These are phyloP conservation scores for Eunapius fragilis DNA, from an alignment of 37 sponge, comb jelly and placozoan genomes.

Conservation along the genomic window DNA sequence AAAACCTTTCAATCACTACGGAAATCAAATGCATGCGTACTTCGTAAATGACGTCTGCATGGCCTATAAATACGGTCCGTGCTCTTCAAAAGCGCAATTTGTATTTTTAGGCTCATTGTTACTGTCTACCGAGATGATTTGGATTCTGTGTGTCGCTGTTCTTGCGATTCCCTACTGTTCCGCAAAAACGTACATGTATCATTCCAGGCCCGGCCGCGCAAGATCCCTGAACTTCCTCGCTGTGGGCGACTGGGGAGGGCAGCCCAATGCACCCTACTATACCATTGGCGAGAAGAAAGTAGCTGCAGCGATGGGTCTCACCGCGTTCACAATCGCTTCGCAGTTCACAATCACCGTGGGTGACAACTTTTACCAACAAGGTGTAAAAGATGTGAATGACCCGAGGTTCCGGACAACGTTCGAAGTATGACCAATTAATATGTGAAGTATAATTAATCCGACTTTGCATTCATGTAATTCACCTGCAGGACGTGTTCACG, in stretches of 20 bases:
- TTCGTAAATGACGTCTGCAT: too few species aligned
- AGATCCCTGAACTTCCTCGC: conserved; percentile 27
- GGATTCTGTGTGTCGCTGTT: not conserved
- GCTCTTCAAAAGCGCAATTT: too few species aligned
- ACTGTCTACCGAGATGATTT: not conserved
- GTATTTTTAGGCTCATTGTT: too few species aligned
- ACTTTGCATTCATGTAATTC: too few species aligned
- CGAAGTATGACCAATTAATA: conserved; percentile 18
- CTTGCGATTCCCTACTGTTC: not conserved
- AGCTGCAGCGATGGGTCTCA: conserved; percentile 36
- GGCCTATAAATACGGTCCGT: too few species aligned
- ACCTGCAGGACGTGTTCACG: conserved; percentile 68
- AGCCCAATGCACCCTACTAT: conserved; percentile 28
- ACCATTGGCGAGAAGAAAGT: conserved; percentile 32
- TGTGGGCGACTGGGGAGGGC: conserved; percentile 71
- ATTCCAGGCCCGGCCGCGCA: not conserved
- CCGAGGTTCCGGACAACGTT: conserved; percentile 61
- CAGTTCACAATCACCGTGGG: conserved; percentile 56
- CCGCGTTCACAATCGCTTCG: conserved; percentile 14
- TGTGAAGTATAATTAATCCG: not conserved
- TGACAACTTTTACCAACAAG: conserved; percentile 57
- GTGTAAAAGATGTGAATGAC: conserved; percentile 58
- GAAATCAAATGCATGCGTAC: too few species aligned
- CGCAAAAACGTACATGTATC: too few species aligned
- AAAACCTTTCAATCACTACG: too few species aligned